These are phyloP conservation scores for Julus scandinavius DNA, from an alignment of 2,888 invertebrate genomes.

Conservation along the genomic window DNA sequence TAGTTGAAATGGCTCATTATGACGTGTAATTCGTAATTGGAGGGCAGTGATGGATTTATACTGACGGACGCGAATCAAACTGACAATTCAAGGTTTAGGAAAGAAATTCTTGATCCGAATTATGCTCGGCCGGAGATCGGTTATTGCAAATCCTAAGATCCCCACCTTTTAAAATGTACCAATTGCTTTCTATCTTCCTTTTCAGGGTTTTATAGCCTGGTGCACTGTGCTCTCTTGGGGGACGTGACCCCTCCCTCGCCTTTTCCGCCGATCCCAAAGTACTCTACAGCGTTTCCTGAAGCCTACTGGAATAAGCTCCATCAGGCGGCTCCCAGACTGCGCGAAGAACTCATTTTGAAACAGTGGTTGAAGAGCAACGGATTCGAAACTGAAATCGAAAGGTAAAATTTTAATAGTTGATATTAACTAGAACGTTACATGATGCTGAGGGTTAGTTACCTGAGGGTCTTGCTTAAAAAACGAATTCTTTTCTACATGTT, in stretches of 20 bases:
- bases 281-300: neutral
- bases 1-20: neutral
- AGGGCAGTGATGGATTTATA: neutral
- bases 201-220: conserved; percentile 51
- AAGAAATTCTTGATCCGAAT: neutral
- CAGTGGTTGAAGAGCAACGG: conserved; percentile 51
- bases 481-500: no score
- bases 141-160: no score
- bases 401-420: no score
- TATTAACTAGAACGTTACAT: no score
- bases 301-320: conserved; percentile 10
- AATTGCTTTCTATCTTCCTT: neutral
- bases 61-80: neutral
- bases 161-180: no score
- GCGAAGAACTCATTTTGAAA: conserved; percentile 48
- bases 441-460: no score
- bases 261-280: neutral
- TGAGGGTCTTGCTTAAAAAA: no score
- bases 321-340: conserved; percentile 10
- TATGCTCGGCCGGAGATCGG: neutral
- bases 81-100: neutral
- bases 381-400: conserved; percentile 37
- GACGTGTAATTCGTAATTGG: conserved; percentile 37
- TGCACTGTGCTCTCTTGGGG: conserved; percentile 47
- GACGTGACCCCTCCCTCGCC: neutral